These are phyloP conservation scores for Enteromius thamalakanensis DNA, from an alignment of 2,797 vertebrate species.

Conservation along the genomic window DNA sequence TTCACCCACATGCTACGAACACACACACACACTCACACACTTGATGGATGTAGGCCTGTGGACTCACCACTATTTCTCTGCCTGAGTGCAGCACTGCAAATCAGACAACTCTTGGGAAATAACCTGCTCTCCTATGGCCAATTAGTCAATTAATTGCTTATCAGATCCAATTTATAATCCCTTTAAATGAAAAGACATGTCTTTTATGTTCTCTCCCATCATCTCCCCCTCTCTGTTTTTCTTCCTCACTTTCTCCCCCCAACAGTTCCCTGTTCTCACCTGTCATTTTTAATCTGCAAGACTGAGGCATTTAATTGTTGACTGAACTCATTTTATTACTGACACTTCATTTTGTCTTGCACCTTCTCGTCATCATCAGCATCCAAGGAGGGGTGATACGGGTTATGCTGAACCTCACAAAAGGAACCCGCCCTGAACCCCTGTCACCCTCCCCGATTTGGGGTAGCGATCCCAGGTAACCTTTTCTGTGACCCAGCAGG, in stretches of 20 bases:
- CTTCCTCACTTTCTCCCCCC: background rate
- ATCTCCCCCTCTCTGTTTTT: conserved; percentile 34
- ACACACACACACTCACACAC: background rate
- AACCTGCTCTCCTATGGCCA: conserved; percentile 77
- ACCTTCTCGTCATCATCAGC: conserved; percentile 37
- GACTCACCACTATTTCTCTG: conserved; percentile 56
- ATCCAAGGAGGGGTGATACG: conserved; percentile 1
- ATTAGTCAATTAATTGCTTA: conserved; percentile 84
- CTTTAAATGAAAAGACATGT: conserved; percentile 75
- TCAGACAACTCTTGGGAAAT: conserved; percentile 68
- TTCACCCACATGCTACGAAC: background rate
- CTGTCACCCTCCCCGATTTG: conserved; percentile 13
- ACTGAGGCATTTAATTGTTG: conserved; percentile 78
- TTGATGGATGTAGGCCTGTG: conserved; percentile 18
- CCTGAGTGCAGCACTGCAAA: conserved; percentile 57
- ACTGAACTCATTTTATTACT: conserved; percentile 74
- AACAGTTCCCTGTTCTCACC: conserved; percentile 67
- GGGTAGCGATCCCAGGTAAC: conserved; percentile 45
- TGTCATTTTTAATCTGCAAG: conserved; percentile 81
- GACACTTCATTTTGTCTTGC: conserved; percentile 66
- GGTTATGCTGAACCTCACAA: conserved; percentile 42
- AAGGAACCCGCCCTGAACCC: conserved; percentile 27
- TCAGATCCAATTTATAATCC: conserved; percentile 80
- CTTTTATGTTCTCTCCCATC: conserved; percentile 54
- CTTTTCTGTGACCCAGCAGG: conserved; percentile 46